A percentile compares a stretch with the other conserved stretches of the same genome.
These are phyloP conservation scores for Heterohyrax brucei DNA, from an alignment of 2,797 vertebrate species.

Conservation along the genomic window DNA sequence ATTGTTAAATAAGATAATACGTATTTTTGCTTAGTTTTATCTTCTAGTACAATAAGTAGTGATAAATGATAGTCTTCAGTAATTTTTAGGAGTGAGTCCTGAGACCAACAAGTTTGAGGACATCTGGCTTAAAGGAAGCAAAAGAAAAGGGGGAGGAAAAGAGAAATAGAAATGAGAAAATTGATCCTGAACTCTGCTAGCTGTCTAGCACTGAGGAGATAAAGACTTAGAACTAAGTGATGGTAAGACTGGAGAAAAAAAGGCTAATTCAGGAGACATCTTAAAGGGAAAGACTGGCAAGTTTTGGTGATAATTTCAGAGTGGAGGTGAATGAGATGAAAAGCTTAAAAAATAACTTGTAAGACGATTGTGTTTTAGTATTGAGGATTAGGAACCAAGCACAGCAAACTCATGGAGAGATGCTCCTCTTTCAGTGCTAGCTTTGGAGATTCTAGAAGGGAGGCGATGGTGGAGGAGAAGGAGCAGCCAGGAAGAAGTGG, in stretches of 20 bases:
- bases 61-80: neutral
- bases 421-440: neutral
- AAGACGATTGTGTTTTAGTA: neutral
- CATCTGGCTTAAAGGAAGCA: neutral
- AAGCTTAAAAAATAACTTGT: neutral
- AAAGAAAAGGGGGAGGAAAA: neutral
- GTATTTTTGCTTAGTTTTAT: slow-evolving; percentile 63
- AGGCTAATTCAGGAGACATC: neutral
- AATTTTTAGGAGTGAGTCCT: slow-evolving; percentile 38
- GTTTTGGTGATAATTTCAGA: slow-evolving; percentile 27
- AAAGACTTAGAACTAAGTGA: neutral
- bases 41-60: slow-evolving; percentile 11
- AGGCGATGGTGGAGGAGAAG: neutral
- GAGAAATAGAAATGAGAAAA: slow-evolving; percentile 43
- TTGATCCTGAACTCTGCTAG: slow-evolving; percentile 7
- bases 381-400: slow-evolving; percentile 9
- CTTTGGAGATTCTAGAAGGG: neutral
- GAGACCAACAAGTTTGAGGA: slow-evolving; percentile 31
- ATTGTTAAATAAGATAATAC: neutral
- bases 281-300: slow-evolving; percentile 21
- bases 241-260: neutral
- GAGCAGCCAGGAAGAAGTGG: neutral
- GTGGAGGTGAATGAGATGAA: neutral
- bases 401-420: neutral
- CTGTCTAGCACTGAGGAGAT: neutral